These are phyloP conservation scores for Biston betularia DNA, from an alignment of 2,888 invertebrate species.

Conservation along the genomic window DNA sequence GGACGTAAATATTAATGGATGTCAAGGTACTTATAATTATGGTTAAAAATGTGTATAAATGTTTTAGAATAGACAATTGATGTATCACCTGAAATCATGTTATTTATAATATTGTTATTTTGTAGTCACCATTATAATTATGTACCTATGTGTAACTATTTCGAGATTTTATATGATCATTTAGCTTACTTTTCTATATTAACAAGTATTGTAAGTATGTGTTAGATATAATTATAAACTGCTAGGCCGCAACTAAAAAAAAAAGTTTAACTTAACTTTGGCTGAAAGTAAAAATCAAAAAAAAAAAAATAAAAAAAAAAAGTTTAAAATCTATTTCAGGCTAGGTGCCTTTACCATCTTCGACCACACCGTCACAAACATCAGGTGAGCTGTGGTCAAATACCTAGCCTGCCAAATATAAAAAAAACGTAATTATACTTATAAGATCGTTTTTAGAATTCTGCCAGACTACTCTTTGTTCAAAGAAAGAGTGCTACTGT, in stretches of 20 bases:
- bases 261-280: no score
- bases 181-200: not conserved
- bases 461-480: no score
- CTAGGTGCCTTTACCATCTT: no score
- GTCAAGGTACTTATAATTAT: slow-evolving; percentile 1
- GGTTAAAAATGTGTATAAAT: not conserved
- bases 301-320: no score
- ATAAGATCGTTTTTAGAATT: no score
- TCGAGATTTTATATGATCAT: not conserved
- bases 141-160: not conserved
- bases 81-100: slow-evolving; percentile 1
- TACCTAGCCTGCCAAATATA: no score
- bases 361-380: no score
- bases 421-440: no score
- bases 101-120: not conserved
- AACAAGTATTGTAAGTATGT: not conserved
- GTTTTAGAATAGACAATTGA: not conserved
- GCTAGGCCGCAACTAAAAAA: not conserved
- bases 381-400: no score
- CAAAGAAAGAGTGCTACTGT: no score
- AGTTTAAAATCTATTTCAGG: no score
- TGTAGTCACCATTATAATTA: not conserved
- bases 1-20: not conserved
- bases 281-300: no score
- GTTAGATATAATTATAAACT: not conserved